phyloP scores from a whole-genome alignment of 2,888 invertebrate species.

The Stenichneumon culpator region DNA sequence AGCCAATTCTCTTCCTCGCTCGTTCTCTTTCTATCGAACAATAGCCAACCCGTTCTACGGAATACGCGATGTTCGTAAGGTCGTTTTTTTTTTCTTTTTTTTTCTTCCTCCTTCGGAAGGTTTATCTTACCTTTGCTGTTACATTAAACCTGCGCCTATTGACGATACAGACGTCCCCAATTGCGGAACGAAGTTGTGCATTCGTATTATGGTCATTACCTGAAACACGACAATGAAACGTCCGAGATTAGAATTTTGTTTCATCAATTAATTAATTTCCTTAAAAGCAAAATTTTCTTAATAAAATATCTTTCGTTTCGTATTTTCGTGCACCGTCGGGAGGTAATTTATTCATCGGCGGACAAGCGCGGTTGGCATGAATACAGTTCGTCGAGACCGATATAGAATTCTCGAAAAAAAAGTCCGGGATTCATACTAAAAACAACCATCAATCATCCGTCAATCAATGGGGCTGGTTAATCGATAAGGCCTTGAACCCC shows the following conservation, averaged over 20 bases:
- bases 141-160: constrained; percentile 11
- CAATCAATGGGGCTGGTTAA: constrained; percentile 76
- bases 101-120: constrained; percentile 7
- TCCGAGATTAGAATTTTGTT: background rate
- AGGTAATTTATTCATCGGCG: background rate
- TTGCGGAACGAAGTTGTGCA: constrained; percentile 6
- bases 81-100: constrained; percentile 13
- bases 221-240: constrained; percentile 56
- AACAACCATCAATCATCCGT: constrained; percentile 76
- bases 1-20: constrained; percentile 30
- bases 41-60: background rate
- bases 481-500: constrained; percentile 71
- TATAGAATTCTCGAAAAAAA: background rate
- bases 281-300: background rate
- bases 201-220: constrained; percentile 51
- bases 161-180: background rate
- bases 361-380: constrained; percentile 6
- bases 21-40: constrained; percentile 29
- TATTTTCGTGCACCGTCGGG: background rate
- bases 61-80: constrained; percentile 33
- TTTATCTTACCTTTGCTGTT: constrained; percentile 37
- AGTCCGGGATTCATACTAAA: constrained; percentile 34
- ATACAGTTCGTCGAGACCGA: constrained; percentile 19
- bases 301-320: background rate
- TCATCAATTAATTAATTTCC: background rate